Conservation (phyloP, 2,797 vertebrate genomes). For the Threskiornis aethiopicus region DNA sequence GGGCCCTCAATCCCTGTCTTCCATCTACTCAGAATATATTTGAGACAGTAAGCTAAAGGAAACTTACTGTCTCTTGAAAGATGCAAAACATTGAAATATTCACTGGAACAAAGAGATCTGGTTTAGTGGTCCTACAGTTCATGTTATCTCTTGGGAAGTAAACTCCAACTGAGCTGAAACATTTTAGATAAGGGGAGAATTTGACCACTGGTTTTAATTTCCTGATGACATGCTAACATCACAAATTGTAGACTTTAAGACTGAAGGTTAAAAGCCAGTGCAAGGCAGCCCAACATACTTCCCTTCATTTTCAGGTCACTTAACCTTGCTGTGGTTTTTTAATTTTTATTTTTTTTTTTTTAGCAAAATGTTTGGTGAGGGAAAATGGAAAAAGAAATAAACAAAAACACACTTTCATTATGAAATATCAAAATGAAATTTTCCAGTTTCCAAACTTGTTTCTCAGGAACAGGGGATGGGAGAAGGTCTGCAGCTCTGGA, state of each 20-base stretch:
- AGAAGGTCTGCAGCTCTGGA: neutral
- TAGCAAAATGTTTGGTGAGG: neutral
- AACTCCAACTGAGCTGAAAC: neutral
- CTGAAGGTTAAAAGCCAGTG: neutral
- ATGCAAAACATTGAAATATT: neutral
- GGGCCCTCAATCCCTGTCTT: accelerated
- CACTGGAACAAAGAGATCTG: neutral
- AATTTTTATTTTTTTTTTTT: neutral
- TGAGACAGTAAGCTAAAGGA: neutral
- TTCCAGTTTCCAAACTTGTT: neutral
- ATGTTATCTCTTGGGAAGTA: constrained; percentile 7
- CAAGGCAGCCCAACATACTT: neutral
- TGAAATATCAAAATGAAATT: neutral
- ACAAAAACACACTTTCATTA: neutral
- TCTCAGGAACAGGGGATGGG: neutral
- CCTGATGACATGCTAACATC: neutral
- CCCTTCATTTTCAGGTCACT: neutral
- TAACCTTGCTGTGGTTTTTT: neutral
- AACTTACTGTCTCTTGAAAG: neutral
- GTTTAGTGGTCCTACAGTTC: neutral
- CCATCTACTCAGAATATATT: neutral
- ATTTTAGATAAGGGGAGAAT: constrained; percentile 3
- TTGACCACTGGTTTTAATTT: constrained; percentile 1
- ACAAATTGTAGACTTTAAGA: neutral
- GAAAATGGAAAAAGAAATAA: neutral